phyloP scores from a whole-genome alignment of 2,113 vertebrate species.

The Okapia johnstoni region DNA sequence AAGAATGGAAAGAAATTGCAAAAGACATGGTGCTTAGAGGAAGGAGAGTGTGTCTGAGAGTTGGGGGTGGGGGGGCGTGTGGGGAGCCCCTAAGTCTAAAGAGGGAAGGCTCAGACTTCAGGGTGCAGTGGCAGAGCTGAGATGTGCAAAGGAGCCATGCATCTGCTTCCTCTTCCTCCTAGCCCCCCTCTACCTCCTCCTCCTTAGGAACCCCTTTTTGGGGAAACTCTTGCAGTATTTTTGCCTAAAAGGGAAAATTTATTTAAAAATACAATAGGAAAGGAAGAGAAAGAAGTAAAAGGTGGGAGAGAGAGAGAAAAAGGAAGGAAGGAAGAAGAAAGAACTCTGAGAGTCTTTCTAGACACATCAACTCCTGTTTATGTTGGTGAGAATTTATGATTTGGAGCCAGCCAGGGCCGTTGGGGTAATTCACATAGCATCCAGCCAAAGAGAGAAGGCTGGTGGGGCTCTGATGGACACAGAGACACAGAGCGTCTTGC shows the following conservation, averaged over 20 bases:
- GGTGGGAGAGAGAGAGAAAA: neutral
- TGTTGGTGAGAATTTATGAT: slow-evolving; percentile 77
- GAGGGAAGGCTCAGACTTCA: neutral
- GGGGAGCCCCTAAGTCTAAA: neutral
- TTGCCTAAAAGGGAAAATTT: slow-evolving; percentile 14
- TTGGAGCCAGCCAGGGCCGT: slow-evolving; percentile 52
- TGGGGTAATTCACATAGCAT: slow-evolving; percentile 57
- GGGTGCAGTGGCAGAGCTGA: neutral
- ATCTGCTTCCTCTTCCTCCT: neutral
- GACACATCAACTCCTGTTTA: slow-evolving; percentile 78
- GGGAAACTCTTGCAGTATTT: slow-evolving; percentile 16
- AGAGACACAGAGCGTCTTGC: neutral
- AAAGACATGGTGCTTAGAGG: neutral
- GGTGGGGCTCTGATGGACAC: slow-evolving; percentile 12
- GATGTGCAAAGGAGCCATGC: neutral
- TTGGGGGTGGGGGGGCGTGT: neutral
- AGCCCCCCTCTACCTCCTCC: neutral
- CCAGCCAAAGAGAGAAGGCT: slow-evolving; percentile 37
- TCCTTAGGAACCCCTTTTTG: neutral
- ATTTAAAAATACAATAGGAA: neutral
- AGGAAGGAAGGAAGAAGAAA: slow-evolving; percentile 23
- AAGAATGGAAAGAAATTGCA: slow-evolving; percentile 23
- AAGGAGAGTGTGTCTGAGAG: neutral
- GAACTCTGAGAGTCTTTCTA: slow-evolving; percentile 62
- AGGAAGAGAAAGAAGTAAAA: neutral